Conservation (phyloP, 2,797 vertebrate species). For the Myioborus miniatus region DNA sequence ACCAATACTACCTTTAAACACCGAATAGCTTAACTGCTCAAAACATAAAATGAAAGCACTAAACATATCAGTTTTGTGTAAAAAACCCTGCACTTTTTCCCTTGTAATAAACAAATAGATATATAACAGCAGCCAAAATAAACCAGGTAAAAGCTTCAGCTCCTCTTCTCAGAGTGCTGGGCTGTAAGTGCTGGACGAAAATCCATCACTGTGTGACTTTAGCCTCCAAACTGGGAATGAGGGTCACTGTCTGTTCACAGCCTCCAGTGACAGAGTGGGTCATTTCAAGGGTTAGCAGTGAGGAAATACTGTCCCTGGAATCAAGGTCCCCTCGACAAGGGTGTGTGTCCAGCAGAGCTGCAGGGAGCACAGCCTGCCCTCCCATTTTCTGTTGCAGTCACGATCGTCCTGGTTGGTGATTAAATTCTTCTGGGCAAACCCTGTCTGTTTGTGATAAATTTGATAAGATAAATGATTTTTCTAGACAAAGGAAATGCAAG, state of each 20-base stretch:
- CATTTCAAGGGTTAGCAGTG: neutral
- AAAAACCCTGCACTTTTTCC: neutral
- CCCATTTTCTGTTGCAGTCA: neutral
- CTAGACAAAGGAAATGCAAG: conserved; percentile 46
- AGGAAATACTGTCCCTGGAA: neutral
- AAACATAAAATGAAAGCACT: conserved; percentile 61
- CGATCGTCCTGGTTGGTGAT: accelerated
- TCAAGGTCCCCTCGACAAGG: accelerated
- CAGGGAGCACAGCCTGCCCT: neutral
- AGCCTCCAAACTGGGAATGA: accelerated
- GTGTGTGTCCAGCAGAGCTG: neutral
- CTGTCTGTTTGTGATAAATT: neutral
- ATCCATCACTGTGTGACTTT: neutral
- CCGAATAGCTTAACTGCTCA: conserved; percentile 50
- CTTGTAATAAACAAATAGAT: conserved; percentile 44
- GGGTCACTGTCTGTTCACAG: neutral
- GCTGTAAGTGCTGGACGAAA: neutral
- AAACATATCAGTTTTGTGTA: conserved; percentile 45
- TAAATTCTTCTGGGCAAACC: conserved; percentile 24
- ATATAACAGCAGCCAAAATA: conserved; percentile 27
- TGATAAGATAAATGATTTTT: conserved; percentile 61
- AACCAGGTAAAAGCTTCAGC: neutral
- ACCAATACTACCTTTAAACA: conserved; percentile 24
- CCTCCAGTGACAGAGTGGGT: neutral
- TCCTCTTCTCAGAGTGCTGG: neutral